These are phyloP conservation scores for Botia almorhae DNA, from an alignment of 2,797 vertebrate species.

Conservation along the genomic window DNA sequence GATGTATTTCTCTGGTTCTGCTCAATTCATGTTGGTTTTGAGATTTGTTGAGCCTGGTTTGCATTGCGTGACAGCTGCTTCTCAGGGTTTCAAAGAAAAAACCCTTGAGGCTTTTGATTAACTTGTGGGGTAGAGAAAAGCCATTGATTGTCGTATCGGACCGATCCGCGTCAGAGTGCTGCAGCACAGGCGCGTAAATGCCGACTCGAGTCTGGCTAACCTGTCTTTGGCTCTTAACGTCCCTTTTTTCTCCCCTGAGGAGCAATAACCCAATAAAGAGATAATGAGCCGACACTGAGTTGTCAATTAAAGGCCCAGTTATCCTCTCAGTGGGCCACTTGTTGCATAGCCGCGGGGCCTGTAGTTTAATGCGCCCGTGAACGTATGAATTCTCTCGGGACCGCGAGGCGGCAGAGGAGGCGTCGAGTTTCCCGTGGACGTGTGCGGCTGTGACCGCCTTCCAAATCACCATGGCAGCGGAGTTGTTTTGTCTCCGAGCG, in stretches of 20 bases:
- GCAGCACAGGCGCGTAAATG: neutral
- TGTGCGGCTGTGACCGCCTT: neutral
- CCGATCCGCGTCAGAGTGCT: neutral
- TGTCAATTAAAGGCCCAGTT: conserved; percentile 65
- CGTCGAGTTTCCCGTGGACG: conserved; percentile 7
- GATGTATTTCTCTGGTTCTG: conserved; percentile 7
- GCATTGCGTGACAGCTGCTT: conserved; percentile 16
- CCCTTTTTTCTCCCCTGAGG: conserved; percentile 32
- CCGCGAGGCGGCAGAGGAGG: conserved; percentile 23
- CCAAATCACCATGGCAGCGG: conserved; percentile 50
- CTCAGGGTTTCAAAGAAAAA: no score
- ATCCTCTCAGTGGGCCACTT: conserved; percentile 57
- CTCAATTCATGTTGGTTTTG: neutral
- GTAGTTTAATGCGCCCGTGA: conserved; percentile 42
- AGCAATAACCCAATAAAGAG: conserved; percentile 61
- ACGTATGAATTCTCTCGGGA: conserved; percentile 52
- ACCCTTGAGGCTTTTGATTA: neutral
- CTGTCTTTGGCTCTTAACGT: conserved; percentile 10
- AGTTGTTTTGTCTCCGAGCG: conserved; percentile 33
- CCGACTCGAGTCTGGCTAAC: neutral
- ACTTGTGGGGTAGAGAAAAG: neutral
- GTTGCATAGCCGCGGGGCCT: conserved; percentile 33
- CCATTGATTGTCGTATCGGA: neutral
- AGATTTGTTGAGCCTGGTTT: conserved; percentile 22
- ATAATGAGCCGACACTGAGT: conserved; percentile 66